Conservation (phyloP, 2,113 vertebrate genomes). For the Chionodraco myersi region DNA sequence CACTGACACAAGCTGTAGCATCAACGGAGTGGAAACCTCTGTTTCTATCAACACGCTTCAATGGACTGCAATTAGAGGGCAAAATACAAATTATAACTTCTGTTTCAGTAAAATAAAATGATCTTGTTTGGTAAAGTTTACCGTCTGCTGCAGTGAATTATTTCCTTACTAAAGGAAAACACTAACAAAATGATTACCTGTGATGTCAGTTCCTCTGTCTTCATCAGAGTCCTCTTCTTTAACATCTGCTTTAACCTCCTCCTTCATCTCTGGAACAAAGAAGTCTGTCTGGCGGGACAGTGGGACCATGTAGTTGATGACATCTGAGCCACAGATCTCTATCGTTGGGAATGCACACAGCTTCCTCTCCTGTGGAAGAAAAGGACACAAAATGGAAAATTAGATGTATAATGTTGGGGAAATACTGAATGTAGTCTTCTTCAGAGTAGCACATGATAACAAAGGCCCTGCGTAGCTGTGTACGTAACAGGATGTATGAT, state of each 20-base stretch:
- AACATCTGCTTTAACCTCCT: constrained; percentile 83
- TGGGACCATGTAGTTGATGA: constrained; percentile 93
- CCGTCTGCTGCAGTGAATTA: not conserved
- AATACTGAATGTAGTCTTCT: too few relatives aligned
- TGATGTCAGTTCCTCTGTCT: constrained; percentile 86
- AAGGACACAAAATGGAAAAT: constrained; percentile 13
- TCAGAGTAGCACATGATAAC: too few relatives aligned
- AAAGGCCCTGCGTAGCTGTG: too few relatives aligned
- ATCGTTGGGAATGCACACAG: constrained; percentile 91
- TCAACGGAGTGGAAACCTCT: not conserved
- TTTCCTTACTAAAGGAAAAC: not conserved
- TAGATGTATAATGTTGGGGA: not conserved
- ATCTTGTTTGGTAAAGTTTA: not conserved
- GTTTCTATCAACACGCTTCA: constrained; percentile 10
- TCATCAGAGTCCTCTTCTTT: constrained; percentile 84
- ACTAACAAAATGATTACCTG: constrained; percentile 81
- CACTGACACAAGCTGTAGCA: constrained; percentile 7
- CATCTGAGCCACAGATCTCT: constrained; percentile 89
- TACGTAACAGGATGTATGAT: too few relatives aligned
- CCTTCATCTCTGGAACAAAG: constrained; percentile 94
- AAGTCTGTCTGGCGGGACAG: constrained; percentile 93
- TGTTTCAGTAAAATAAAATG: not conserved
- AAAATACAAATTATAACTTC: not conserved
- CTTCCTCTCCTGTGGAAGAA: constrained; percentile 88
- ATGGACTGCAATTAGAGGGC: not conserved